Base-by-base conservation (phyloP, 2,797 vertebrate genomes). In the Triplophysa yarkandensis region DNA sequence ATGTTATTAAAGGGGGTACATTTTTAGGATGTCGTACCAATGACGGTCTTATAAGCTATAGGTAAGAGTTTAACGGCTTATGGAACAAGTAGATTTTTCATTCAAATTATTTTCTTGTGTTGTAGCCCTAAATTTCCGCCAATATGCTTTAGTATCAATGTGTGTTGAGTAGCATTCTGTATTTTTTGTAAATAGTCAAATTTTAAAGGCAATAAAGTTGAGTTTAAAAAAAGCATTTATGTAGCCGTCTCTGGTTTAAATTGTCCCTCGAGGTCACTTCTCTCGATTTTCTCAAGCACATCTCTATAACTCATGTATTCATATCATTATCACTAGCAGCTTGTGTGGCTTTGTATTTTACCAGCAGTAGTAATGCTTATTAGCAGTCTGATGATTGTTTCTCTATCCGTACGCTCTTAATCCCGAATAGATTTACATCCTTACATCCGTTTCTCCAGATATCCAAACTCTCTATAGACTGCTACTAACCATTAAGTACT, bases 181-280 rank as follows among this genome's bases (percentile, higher is more conserved):
- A 88, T 91, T 89, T 92, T 90, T 93, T 95, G 93, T 95, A 94
- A 92, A 95, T 94, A 95, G 92, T 93, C 58, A 70, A 74, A 73
- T 78, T 81, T 95, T 94, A 96, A 97, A 97, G 94, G 95, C 95
- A 98, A 98, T 98, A 98, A 98, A 97, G 94, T 92, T 93, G 93
- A 94, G 93, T 94, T 93, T 88, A 91, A 91, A 91, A 86, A 85
- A 90, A 86, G 72, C 72, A 66, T 67, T 76, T 46, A n/a, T 74
- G 52, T 57, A 67, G 14, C 78, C 43, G 54, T 68, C 77, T 58
- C 57, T 50, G 64, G 44, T 50, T 52, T 68, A 65, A 48, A 27
- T 36, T 68, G 28, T 67, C 30, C 39, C 43, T 87, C 87, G 87
- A 5, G 23, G 11, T 27, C 67, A 67, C 85, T 87, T 90, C 88